These are phyloP conservation scores for Dicrurus megarhynchus DNA, from an alignment of 2,113 vertebrate genomes.

Conservation along the genomic window DNA sequence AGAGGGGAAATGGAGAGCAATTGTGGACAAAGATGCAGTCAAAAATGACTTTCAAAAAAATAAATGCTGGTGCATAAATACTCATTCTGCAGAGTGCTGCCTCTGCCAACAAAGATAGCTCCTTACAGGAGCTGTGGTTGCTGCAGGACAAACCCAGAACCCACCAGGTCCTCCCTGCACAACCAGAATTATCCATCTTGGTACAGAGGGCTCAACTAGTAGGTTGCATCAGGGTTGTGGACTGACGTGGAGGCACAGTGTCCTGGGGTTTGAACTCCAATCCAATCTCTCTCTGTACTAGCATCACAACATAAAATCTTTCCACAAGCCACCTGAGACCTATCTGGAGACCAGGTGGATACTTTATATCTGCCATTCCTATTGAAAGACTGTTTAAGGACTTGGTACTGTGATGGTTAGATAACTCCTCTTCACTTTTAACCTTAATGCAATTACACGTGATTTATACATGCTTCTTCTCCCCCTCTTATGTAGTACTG, in stretches of 20 bases:
- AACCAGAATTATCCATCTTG: not conserved
- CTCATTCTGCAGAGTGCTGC: not conserved
- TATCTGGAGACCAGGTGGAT: not conserved
- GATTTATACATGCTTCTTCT: not conserved
- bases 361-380: not conserved
- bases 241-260: not conserved
- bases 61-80: not conserved
- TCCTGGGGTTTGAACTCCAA: not conserved
- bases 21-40: not conserved
- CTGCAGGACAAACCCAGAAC: not conserved
- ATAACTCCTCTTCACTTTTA: not conserved
- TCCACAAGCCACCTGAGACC: not conserved
- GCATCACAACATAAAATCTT: not conserved
- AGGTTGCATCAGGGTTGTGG: not conserved
- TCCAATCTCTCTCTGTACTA: not conserved
- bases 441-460: not conserved
- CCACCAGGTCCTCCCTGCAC: not conserved
- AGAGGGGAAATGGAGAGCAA: not conserved
- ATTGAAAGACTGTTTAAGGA: not conserved
- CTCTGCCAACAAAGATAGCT: not conserved
- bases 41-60: not conserved
- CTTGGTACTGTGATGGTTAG: not conserved
- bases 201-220: not conserved
- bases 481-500: not conserved
- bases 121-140: not conserved